These are phyloP conservation scores for Hyperoplus immaculatus DNA, from an alignment of 2,797 vertebrate genomes.

Conservation along the genomic window DNA sequence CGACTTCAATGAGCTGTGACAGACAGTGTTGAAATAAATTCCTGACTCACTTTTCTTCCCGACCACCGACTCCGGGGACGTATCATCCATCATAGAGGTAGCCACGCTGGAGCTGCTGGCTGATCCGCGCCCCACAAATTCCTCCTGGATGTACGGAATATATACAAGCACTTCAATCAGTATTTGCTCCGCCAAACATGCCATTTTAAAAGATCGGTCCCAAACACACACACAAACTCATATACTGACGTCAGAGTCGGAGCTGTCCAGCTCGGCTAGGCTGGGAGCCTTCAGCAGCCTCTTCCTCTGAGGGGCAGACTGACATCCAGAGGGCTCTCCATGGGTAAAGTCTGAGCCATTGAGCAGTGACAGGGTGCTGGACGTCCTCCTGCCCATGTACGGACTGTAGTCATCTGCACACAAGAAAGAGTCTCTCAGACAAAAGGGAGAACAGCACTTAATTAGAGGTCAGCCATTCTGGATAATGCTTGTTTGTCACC, in stretches of 20 bases:
- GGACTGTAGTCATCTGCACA: slow-evolving; percentile 90
- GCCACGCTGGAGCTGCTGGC: slow-evolving; percentile 92
- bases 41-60: slow-evolving; percentile 92
- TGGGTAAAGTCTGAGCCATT: slow-evolving; percentile 74
- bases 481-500: too few relatives aligned
- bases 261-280: slow-evolving; percentile 93
- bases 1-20: neutral
- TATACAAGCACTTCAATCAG: slow-evolving; percentile 20
- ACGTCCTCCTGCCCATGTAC: slow-evolving; percentile 85
- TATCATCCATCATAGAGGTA: slow-evolving; percentile 90
- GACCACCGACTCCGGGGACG: slow-evolving; percentile 87
- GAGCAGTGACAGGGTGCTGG: slow-evolving; percentile 84
- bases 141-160: slow-evolving; percentile 85
- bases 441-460: neutral
- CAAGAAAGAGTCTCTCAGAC: slow-evolving; percentile 33
- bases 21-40: slow-evolving; percentile 1
- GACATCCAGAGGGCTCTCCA: slow-evolving; percentile 69
- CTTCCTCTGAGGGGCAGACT: slow-evolving; percentile 87
- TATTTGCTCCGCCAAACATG: neutral
- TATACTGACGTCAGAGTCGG: slow-evolving; percentile 93
- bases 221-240: slow-evolving; percentile 16
- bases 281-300: slow-evolving; percentile 95
- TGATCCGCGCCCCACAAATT: slow-evolving; percentile 86
- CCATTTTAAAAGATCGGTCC: neutral
- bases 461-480: too few relatives aligned